phyloP scores from a whole-genome alignment of 2,113 vertebrate genomes.

The Gallinago jamesoni region DNA sequence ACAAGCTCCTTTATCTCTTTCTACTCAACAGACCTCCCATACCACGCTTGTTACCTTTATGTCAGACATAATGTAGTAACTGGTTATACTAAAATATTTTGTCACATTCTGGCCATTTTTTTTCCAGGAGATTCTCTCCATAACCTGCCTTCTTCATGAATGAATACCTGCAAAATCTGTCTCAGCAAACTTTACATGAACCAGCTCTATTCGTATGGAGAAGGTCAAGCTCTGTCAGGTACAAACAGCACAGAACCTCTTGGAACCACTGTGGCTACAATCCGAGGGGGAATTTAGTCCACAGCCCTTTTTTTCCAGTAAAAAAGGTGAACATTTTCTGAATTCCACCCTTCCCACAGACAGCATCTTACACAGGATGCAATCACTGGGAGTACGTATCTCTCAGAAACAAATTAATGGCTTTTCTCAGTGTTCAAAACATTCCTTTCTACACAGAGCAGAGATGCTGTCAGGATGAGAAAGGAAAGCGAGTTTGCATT shows the following conservation, averaged over 20 bases:
- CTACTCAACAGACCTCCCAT: not conserved
- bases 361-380: not conserved
- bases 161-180: not conserved
- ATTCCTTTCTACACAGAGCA: not conserved
- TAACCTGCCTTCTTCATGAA: not conserved
- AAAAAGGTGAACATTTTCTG: not conserved
- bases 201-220: not conserved
- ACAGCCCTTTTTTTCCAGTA: not conserved
- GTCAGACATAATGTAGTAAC: not conserved
- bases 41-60: not conserved
- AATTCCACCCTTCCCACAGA: slow-evolving; percentile 14
- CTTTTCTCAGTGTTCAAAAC: not conserved
- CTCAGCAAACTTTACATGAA: not conserved
- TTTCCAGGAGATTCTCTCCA: not conserved
- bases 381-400: not conserved
- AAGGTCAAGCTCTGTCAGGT: not conserved
- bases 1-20: not conserved
- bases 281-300: not conserved
- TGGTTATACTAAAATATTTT: not conserved
- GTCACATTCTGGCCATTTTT: not conserved
- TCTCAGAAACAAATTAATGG: not conserved
- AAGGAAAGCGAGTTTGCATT: not conserved
- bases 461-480: not conserved
- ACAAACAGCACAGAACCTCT: not conserved
- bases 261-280: not conserved